Evolutionary conservation across 2,797 vertebrate species (phyloP).

Genomic region (Rhinichthys osculus): DNA sequence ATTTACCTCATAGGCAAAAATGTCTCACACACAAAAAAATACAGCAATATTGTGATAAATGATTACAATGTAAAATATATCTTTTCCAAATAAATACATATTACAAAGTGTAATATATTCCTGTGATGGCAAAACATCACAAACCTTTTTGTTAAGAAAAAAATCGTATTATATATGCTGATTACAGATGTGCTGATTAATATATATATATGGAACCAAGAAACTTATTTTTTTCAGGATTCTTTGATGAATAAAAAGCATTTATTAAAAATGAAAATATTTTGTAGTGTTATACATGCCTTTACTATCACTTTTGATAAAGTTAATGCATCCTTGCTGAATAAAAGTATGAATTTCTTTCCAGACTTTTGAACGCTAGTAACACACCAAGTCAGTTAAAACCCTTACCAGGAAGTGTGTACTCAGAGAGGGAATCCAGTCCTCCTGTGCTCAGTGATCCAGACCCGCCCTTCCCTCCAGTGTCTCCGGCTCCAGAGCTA

Average conservation of each 20-base stretch:
- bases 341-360: neutral
- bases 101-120: neutral
- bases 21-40: too few species aligned
- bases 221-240: neutral
- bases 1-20: neutral
- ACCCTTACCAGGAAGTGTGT: conserved; percentile 71
- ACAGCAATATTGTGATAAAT: neutral
- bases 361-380: neutral
- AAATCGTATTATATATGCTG: neutral
- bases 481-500: conserved; percentile 66
- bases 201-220: neutral
- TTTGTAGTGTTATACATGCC: neutral
- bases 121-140: neutral
- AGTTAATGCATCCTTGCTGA: neutral
- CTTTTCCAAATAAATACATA: neutral
- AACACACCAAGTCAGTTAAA: neutral
- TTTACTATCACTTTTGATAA: neutral
- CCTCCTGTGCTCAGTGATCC: conserved; percentile 69
- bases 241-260: neutral
- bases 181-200: neutral
- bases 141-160: neutral
- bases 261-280: neutral
- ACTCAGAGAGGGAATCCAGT: conserved; percentile 82
- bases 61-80: neutral
- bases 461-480: conserved; percentile 57